phyloP scores from a whole-genome alignment of 2,888 invertebrate genomes.

The Tetragonisca angustula region DNA sequence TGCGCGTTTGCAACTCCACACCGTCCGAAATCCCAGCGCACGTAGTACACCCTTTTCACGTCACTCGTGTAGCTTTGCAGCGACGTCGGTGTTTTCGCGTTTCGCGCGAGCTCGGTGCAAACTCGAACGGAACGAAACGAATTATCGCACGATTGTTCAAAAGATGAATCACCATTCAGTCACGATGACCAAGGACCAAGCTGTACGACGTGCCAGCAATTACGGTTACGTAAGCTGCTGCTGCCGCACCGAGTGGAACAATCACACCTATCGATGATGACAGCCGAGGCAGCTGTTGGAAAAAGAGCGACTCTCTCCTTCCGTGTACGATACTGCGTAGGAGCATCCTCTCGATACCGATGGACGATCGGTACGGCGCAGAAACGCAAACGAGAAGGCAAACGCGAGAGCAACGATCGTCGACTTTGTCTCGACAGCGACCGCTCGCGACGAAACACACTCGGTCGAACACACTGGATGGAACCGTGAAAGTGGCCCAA shows the following conservation, averaged over 20 bases:
- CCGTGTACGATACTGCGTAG: no score
- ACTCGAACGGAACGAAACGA: neutral
- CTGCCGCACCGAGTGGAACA: slow-evolving; percentile 15
- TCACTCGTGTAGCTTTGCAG: neutral
- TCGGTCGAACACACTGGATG: slow-evolving; percentile 23
- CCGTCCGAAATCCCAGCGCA: neutral
- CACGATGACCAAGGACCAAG: neutral
- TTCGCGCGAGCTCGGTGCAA: neutral
- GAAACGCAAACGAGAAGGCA: neutral
- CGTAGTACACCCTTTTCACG: neutral
- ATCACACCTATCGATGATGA: slow-evolving; percentile 16
- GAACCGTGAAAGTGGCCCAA: slow-evolving; percentile 5
- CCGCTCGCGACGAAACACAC: neutral
- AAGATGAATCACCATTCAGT: slow-evolving; percentile 50
- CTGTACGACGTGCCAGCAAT: slow-evolving; percentile 35
- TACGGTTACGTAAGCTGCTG: slow-evolving; percentile 53
- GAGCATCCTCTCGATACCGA: no score
- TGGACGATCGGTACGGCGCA: no score
- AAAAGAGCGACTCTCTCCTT: neutral
- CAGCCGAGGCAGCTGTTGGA: neutral
- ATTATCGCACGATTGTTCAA: neutral
- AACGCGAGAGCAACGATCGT: slow-evolving; percentile 11
- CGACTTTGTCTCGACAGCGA: neutral
- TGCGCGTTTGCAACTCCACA: neutral
- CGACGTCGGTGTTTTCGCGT: neutral